phyloP scores from a whole-genome alignment of 2,113 vertebrate species.

The Delphinapterus leucas region DNA sequence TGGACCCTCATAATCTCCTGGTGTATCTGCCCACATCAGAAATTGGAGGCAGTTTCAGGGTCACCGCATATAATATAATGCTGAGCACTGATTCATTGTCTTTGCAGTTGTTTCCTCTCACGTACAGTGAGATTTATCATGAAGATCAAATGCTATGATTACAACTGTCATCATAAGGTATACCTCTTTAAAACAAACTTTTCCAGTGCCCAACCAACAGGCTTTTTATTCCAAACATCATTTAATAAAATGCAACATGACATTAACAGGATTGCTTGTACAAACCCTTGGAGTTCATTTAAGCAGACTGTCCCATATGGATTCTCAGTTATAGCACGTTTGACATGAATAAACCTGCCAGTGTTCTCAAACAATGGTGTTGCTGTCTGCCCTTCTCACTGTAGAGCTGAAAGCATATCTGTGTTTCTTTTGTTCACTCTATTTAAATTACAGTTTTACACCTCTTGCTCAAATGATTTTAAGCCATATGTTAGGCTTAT shows the following conservation, averaged over 20 bases:
- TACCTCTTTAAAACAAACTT: conserved; percentile 22
- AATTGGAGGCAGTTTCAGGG: not conserved
- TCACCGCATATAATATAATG: not conserved
- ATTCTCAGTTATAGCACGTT: conserved; percentile 28
- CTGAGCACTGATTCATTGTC: not conserved
- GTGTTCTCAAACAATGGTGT: not conserved
- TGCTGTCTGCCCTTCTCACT: not conserved
- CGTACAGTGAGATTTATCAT: not conserved
- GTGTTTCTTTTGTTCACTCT: not conserved
- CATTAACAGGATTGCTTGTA: not conserved
- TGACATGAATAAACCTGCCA: conserved; percentile 36
- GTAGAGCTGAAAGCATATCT: not conserved
- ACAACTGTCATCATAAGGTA: not conserved
- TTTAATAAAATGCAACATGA: conserved; percentile 47
- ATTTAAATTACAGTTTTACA: not conserved
- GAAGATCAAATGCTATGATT: not conserved
- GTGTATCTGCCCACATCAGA: not conserved
- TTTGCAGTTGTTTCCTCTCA: not conserved
- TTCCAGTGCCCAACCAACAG: not conserved
- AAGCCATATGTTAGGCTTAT: not conserved
- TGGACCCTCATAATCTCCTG: not conserved
- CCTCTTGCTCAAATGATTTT: conserved; percentile 5
- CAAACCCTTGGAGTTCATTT: conserved; percentile 31
- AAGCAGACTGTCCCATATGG: not conserved
- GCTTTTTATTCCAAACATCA: conserved; percentile 30